phyloP scores from a whole-genome alignment of 2,113 vertebrate species.

The Sinosuthora webbiana region DNA sequence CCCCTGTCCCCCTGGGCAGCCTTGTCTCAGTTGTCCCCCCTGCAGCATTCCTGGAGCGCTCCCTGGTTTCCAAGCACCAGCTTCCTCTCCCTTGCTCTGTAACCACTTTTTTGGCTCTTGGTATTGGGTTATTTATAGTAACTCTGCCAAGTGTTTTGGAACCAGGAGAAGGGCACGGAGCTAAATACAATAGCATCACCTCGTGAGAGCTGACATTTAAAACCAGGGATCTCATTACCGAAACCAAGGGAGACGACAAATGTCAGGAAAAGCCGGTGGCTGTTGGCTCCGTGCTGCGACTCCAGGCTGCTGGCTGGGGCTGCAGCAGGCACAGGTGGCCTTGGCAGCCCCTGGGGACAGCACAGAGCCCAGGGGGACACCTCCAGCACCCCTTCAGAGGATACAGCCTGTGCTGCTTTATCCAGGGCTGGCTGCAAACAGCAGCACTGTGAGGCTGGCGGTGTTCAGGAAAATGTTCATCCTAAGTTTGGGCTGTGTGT shows the following conservation, averaged over 20 bases:
- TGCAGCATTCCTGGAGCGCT: background rate
- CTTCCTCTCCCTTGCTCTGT: background rate
- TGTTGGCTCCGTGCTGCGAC: background rate
- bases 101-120: background rate
- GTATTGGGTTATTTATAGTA: conserved; percentile 49
- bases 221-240: conserved; percentile 44
- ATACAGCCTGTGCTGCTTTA: background rate
- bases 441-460: background rate
- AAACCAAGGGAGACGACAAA: conserved; percentile 24
- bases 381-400: background rate
- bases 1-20: background rate
- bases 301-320: background rate
- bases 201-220: conserved; percentile 51
- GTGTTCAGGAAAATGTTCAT: background rate
- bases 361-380: background rate
- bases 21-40: background rate
- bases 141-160: conserved; percentile 39
- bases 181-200: conserved; percentile 49
- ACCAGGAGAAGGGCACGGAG: background rate
- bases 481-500: background rate
- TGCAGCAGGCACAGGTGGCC: background rate
- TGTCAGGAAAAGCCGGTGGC: conserved; percentile 15
- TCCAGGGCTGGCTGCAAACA: background rate
- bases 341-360: background rate
- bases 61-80: background rate